Percentiles rank a stretch among this genome's conserved stretches.
Conservation (phyloP, 1,140 invertebrate genomes). For the Trichoplusia ni region DNA sequence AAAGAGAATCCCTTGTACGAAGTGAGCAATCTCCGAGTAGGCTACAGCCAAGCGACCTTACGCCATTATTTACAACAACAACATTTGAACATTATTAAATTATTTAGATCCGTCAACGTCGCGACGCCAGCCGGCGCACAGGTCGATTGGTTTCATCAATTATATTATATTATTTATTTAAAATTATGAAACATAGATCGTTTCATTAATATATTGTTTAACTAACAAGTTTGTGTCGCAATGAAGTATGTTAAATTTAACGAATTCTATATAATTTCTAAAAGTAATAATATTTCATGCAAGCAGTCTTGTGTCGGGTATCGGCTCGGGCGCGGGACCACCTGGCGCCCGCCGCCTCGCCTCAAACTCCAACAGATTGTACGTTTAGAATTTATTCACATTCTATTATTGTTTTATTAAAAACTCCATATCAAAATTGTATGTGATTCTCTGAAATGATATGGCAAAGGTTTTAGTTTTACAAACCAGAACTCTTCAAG, state of each 20-base stretch:
- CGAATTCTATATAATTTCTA: constrained; percentile 29
- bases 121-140: constrained; percentile 22
- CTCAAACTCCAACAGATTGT: neutral
- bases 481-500: neutral
- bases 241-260: constrained; percentile 23
- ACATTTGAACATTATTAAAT: constrained; percentile 53
- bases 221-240: constrained; percentile 17
- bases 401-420: constrained; percentile 24
- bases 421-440: constrained; percentile 22
- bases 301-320: constrained; percentile 36
- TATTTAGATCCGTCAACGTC: constrained; percentile 42
- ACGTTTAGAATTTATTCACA: neutral
- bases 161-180: constrained; percentile 18
- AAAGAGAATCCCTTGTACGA: constrained; percentile 76
- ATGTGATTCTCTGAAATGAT: constrained; percentile 5
- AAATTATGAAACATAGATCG: constrained; percentile 4
- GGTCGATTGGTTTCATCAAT: constrained; percentile 15
- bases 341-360: neutral
- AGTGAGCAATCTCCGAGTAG: constrained; percentile 75
- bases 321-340: constrained; percentile 28
- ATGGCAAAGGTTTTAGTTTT: neutral
- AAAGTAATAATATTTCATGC: constrained; percentile 34
- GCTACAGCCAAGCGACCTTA: constrained; percentile 73
- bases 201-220: constrained; percentile 19
- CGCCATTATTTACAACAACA: constrained; percentile 74